Conservation (phyloP, 1,140 invertebrate species). For the Sweltsa coloradensis region DNA sequence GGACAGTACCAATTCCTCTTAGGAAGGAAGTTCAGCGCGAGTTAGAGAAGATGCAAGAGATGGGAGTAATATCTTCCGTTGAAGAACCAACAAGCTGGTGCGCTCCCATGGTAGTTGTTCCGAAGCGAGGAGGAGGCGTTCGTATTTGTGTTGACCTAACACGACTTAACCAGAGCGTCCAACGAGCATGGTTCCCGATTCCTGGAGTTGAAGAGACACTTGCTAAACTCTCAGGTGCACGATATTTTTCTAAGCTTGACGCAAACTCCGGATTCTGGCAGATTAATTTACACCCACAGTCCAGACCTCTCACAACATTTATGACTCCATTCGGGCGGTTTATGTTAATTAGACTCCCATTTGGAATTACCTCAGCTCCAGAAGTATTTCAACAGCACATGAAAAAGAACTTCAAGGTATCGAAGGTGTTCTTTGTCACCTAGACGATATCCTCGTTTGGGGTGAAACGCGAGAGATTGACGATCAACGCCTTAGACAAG, state of each 20-base stretch:
- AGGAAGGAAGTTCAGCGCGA: conserved; percentile 16
- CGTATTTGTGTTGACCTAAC: conserved; percentile 29
- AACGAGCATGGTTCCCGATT: conserved; percentile 15
- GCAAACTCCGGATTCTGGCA: conserved; percentile 25
- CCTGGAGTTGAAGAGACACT: conserved; percentile 13
- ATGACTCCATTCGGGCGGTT: conserved; percentile 26
- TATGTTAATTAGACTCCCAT: conserved; percentile 24
- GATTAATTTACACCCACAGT: conserved; percentile 22
- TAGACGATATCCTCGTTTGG: too few species aligned
- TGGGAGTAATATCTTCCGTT: conserved; percentile 22
- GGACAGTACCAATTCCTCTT: conserved; percentile 22
- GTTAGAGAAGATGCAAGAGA: conserved; percentile 17
- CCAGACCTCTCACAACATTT: conserved; percentile 24
- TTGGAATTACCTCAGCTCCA: conserved; percentile 24
- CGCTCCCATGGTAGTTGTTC: conserved; percentile 27
- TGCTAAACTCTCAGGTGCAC: conserved; percentile 15
- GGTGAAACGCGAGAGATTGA: too few species aligned
- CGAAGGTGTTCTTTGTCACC: too few species aligned
- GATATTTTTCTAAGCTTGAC: conserved; percentile 23
- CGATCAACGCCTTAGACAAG: too few species aligned
- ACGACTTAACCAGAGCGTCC: conserved; percentile 21
- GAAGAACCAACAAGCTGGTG: conserved; percentile 27
- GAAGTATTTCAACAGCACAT: too few species aligned
- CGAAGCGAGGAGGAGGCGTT: conserved; percentile 24
- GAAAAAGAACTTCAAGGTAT: too few species aligned